These are phyloP conservation scores for Resseliella maxima DNA, from an alignment of 2,888 invertebrate genomes.

Conservation along the genomic window DNA sequence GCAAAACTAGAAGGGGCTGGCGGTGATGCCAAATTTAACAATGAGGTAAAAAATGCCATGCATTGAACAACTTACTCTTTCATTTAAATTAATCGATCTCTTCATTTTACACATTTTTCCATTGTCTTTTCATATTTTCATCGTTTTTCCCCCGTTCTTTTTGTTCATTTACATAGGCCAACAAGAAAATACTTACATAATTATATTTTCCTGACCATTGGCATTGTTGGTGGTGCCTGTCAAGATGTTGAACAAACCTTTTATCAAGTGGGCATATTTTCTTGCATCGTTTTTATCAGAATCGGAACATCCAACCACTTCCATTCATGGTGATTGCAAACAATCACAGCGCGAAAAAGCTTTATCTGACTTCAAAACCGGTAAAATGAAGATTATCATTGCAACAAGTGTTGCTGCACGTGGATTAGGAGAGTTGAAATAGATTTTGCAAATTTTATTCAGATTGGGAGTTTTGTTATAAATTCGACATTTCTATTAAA, in stretches of 20 bases:
- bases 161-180: no score
- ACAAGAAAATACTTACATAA: conserved; percentile 81
- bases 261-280: conserved; percentile 84
- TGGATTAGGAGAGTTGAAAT: conserved; percentile 75
- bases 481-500: background rate
- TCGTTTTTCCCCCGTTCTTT: no score
- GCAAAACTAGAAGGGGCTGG: conserved; percentile 57
- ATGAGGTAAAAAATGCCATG: conserved; percentile 15
- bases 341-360: conserved; percentile 97
- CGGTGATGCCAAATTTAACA: conserved; percentile 57
- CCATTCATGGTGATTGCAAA: conserved; percentile 97
- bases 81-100: no score
- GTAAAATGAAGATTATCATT: conserved; percentile 82
- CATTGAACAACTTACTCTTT: no score
- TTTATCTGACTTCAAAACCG: conserved; percentile 85
- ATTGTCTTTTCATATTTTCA: no score
- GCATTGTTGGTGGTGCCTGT: conserved; percentile 93
- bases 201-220: conserved; percentile 91
- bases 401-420: conserved; percentile 96
- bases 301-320: conserved; percentile 87
- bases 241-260: conserved; percentile 88
- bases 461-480: background rate
- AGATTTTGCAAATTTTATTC: no score
- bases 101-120: background rate
- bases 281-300: conserved; percentile 85